These are phyloP conservation scores for Pollenia amentaria DNA, from an alignment of 2,888 invertebrate species.

Conservation along the genomic window DNA sequence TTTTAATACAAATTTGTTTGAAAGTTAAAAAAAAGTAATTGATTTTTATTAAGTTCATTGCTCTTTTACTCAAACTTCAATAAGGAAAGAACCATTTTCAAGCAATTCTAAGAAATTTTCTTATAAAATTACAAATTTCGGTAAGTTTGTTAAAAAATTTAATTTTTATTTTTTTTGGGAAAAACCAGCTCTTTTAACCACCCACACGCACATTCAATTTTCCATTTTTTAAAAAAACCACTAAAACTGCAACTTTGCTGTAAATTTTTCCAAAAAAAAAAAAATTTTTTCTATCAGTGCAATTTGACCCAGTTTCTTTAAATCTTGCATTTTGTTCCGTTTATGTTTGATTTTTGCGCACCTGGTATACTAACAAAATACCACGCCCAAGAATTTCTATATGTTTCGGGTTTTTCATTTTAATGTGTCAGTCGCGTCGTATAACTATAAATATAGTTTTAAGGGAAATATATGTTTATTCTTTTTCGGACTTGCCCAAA, in stretches of 20 bases:
- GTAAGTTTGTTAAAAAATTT: conserved; percentile 28
- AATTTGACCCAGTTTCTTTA: conserved; percentile 71
- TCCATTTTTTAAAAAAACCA: background rate
- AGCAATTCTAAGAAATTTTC: conserved; percentile 32
- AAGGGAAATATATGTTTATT: background rate
- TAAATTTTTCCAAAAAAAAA: conserved; percentile 40
- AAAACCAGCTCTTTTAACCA: background rate
- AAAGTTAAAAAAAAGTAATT: no score
- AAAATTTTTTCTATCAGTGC: conserved; percentile 54
- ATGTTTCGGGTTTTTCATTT: conserved; percentile 29
- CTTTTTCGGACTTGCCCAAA: conserved; percentile 9
- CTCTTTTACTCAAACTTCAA: conserved; percentile 18
- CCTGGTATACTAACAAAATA: conserved; percentile 72
- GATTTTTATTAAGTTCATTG: background rate
- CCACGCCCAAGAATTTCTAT: conserved; percentile 67
- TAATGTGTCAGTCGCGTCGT: conserved; percentile 52
- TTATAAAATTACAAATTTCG: conserved; percentile 41
- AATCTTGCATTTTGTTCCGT: conserved; percentile 42
- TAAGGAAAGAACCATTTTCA: conserved; percentile 4
- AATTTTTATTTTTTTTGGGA: background rate
- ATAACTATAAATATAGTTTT: background rate
- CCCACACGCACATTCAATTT: background rate
- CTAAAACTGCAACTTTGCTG: conserved; percentile 44
- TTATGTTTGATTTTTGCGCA: conserved; percentile 66
- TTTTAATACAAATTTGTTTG: no score